These are phyloP conservation scores for Drosophila varians DNA, from an alignment of 1,140 invertebrate species.

Conservation along the genomic window DNA sequence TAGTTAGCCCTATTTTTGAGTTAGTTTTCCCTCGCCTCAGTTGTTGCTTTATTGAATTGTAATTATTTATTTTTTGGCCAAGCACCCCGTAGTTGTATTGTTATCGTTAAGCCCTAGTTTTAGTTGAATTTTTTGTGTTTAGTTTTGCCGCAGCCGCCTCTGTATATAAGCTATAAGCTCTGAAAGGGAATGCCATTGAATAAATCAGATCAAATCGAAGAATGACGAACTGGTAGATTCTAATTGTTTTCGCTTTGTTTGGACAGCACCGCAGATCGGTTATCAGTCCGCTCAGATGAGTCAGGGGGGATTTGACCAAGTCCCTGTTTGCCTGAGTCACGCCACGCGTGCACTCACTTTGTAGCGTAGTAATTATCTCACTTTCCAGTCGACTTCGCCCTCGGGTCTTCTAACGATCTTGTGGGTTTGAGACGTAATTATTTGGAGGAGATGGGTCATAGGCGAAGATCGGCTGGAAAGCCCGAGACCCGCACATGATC, in stretches of 20 bases:
- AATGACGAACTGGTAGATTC: conserved; percentile 24
- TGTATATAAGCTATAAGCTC: conserved; percentile 70
- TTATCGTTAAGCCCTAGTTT: conserved; percentile 27
- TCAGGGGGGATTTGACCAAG: conserved; percentile 15
- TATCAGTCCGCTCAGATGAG: conserved; percentile 25
- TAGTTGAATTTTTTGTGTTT: conserved; percentile 36
- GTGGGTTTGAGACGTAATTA: neutral
- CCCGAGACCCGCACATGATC: too few species aligned
- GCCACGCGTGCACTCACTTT: conserved; percentile 6
- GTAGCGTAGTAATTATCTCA: conserved; percentile 21
- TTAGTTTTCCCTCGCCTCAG: conserved; percentile 5
- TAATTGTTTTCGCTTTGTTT: neutral
- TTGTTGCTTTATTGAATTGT: conserved; percentile 41
- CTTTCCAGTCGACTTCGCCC: conserved; percentile 2
- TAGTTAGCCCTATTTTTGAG: conserved; percentile 31
- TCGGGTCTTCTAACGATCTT: conserved; percentile 3
- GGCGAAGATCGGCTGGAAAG: too few species aligned
- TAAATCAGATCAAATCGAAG: conserved; percentile 58
- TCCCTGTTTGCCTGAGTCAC: conserved; percentile 32
- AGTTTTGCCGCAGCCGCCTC: conserved; percentile 27
- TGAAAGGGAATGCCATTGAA: conserved; percentile 64
- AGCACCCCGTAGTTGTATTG: conserved; percentile 28
- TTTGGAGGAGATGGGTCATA: conserved; percentile 22
- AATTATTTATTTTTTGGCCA: conserved; percentile 46
- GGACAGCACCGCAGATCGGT: conserved; percentile 8